Conservation (phyloP, 1,140 invertebrate species). For the Eufriesea mexicana region DNA sequence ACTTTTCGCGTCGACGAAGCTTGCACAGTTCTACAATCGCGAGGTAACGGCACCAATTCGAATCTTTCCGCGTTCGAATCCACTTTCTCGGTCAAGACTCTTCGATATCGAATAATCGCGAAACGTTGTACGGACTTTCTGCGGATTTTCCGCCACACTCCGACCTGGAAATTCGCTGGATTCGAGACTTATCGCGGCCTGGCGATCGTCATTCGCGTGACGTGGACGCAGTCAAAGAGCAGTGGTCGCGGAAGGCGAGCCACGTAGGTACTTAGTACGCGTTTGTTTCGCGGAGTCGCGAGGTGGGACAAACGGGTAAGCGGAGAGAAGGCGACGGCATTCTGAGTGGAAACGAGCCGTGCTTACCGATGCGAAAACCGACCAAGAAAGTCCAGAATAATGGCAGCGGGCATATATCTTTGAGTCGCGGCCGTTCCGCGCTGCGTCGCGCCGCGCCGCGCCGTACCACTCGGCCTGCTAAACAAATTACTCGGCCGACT, state of each 20-base stretch:
- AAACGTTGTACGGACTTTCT: too few species aligned
- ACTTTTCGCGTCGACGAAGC: not conserved
- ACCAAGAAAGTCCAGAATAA: slow-evolving; percentile 1
- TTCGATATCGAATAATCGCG: not conserved
- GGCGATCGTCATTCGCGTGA: too few species aligned
- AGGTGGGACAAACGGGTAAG: not conserved
- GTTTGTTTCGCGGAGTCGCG: not conserved
- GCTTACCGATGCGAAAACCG: not conserved
- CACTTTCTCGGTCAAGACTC: too few species aligned
- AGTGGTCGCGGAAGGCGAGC: too few species aligned
- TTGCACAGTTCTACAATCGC: too few species aligned
- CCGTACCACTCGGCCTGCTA: not conserved
- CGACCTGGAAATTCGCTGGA: too few species aligned
- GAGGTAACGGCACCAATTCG: too few species aligned
- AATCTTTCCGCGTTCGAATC: too few species aligned
- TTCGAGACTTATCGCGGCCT: too few species aligned
- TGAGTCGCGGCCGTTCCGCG: not conserved
- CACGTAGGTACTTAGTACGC: not conserved
- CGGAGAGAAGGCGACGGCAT: not conserved
- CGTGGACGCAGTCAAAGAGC: too few species aligned
- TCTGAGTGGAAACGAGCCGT: not conserved
- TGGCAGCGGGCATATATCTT: not conserved
- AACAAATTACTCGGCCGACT: slow-evolving; percentile 28
- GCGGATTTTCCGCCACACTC: too few species aligned
- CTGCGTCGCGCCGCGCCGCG: not conserved